Base-by-base conservation (phyloP, 1,140 invertebrate species). In the Drosophila willistoni region DNA sequence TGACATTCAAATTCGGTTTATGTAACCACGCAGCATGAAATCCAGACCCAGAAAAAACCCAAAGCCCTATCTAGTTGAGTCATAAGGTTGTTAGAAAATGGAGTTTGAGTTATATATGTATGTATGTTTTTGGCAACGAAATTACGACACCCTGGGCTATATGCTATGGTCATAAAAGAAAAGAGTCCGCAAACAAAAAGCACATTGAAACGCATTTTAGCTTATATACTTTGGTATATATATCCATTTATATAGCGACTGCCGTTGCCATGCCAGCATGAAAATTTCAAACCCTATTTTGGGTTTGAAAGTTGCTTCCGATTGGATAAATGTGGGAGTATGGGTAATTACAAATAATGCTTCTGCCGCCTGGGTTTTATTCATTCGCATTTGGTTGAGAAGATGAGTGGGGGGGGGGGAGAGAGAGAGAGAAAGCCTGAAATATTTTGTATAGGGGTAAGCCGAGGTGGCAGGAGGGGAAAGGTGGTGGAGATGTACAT, bases 341-440 rank as follows among this genome's bases (percentile, higher is more conserved):
- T 91, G 90, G 70, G 90, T 79, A 91, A 91, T 91, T 91, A 90
- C 85, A 89, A 90, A 90, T 86, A 90, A 90, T 83, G 64, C 75
- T 66, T 65, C 39, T 61, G 19, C 33, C 60, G 61, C 33, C 19
- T 51, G 39, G 55, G 51, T 68, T 68, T 72, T 68, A 66, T 61
- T 36, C 44, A 17, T 62, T 55, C 14, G 0, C 29, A 29, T 25
- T 41, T 59, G 22, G 10, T 12, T 29, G 29, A 29, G 29, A 29
- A 39, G 19, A 36, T n/a, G n/a, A 19, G 39, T 33, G 25, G 29
- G 34, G 73, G 17, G 56, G 10, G 5, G n/a, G n/a, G n/a, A n/a
- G n/a, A n/a, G n/a, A n/a, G n/a, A n/a, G n/a, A 14, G n/a, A 9
- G 65, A 47, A 34, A 22, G 47, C 22, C 13, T 56, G 14, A 7